A percentile compares a stretch with the other conserved stretches of the same genome.
phyloP scores from a whole-genome alignment of 2,888 invertebrate species.

The Megalurothrips usitatus region DNA sequence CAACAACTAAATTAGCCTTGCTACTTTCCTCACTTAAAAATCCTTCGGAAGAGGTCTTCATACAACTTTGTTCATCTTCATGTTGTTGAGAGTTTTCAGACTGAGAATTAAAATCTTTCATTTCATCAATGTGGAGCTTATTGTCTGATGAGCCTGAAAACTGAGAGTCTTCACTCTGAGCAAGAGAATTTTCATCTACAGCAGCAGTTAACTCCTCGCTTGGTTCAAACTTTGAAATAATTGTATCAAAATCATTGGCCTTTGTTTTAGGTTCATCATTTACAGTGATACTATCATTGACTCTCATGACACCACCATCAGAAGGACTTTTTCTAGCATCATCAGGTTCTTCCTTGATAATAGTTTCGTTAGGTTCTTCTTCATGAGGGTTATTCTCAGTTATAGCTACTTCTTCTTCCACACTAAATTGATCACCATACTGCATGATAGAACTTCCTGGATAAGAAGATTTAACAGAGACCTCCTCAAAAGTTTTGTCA shows the following conservation, averaged over 20 bases:
- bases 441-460: neutral
- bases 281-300: too few species aligned
- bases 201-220: neutral
- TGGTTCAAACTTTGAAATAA: too few species aligned
- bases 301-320: too few species aligned
- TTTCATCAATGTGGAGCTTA: slow-evolving; percentile 17
- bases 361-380: neutral
- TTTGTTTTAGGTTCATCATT: too few species aligned
- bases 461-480: neutral
- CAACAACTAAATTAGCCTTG: neutral
- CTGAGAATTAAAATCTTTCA: slow-evolving; percentile 8
- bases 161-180: slow-evolving; percentile 16
- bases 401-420: neutral
- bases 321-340: neutral
- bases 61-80: slow-evolving; percentile 4
- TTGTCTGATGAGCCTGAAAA: neutral
- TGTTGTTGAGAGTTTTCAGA: neutral
- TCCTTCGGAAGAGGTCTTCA: slow-evolving; percentile 10
- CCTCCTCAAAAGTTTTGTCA: neutral
- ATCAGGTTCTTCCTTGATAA: neutral
- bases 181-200: neutral
- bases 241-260: too few species aligned
- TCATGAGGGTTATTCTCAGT: neutral
- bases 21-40: slow-evolving; percentile 3
- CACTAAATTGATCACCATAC: neutral